Evolutionary conservation across 1,140 invertebrate species (phyloP).

Genomic region (Neomicropteryx cornuta): DNA sequence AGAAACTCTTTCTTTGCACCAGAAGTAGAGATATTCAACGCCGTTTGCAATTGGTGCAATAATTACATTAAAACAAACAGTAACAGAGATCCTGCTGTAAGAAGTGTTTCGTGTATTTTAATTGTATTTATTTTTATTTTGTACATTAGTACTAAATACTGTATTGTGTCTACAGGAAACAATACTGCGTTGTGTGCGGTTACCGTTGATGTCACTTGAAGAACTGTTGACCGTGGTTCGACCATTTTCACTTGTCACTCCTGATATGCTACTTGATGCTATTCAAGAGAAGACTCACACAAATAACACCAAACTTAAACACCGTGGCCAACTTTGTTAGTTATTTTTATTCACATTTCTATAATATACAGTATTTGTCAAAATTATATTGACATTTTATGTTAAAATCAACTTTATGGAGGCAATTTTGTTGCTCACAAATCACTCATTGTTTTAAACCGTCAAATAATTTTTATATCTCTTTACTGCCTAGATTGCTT

Average conservation of each 20-base stretch:
- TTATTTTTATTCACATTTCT: slow-evolving; percentile 8
- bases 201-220: slow-evolving; percentile 77
- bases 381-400: background rate
- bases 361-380: slow-evolving; percentile 1
- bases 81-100: slow-evolving; percentile 29
- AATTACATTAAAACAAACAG: slow-evolving; percentile 60
- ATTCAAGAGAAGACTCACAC: slow-evolving; percentile 74
- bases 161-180: slow-evolving; percentile 29
- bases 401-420: slow-evolving; percentile 2
- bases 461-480: too few relatives aligned
- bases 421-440: too few relatives aligned
- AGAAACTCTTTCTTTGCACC: slow-evolving; percentile 92
- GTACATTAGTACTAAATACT: background rate
- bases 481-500: too few relatives aligned
- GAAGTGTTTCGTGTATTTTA: slow-evolving; percentile 22
- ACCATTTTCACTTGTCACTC: slow-evolving; percentile 70
- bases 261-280: slow-evolving; percentile 89
- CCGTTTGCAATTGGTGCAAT: slow-evolving; percentile 76
- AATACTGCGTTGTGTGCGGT: slow-evolving; percentile 55
- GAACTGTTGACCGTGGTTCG: slow-evolving; percentile 83
- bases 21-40: slow-evolving; percentile 91
- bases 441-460: too few relatives aligned
- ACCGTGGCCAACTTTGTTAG: slow-evolving; percentile 65
- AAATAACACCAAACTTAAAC: slow-evolving; percentile 65
- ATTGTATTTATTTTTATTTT: background rate